Conservation (phyloP, 2,797 vertebrate species). For the Babyrousa celebensis region DNA sequence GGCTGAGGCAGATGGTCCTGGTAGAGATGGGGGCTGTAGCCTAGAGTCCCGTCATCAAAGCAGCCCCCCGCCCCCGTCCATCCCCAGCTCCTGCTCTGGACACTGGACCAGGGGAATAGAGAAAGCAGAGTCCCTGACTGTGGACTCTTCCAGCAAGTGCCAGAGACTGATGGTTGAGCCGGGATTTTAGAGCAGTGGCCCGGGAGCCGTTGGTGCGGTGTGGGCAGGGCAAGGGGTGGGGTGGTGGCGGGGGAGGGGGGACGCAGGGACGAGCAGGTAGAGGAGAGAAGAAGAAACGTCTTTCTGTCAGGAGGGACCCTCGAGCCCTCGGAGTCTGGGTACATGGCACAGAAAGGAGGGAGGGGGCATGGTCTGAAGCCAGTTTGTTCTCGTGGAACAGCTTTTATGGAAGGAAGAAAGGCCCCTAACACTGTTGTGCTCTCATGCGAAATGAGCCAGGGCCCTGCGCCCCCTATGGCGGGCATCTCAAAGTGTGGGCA, state of each 20-base stretch:
- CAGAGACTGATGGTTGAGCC: not conserved
- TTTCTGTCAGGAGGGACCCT: not conserved
- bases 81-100: not conserved
- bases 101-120: not conserved
- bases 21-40: not conserved
- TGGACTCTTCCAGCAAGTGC: not conserved
- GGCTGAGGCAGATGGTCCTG: not conserved
- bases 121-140: not conserved
- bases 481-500: not conserved
- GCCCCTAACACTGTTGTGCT: not conserved
- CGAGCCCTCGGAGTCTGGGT: not conserved
- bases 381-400: not conserved
- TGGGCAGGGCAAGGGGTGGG: not conserved
- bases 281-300: not conserved
- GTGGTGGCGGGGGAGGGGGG: no score
- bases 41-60: not conserved
- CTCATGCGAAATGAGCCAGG: not conserved
- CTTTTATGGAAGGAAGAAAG: conserved; percentile 30
- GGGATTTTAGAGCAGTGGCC: not conserved
- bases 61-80: not conserved
- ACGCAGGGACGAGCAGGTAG: not conserved
- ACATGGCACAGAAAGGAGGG: not conserved
- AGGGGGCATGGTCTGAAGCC: not conserved
- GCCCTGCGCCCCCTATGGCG: not conserved
- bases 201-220: not conserved